Base-by-base conservation (phyloP, 2,888 invertebrate species). In the Peribatodes rhomboidaria region DNA sequence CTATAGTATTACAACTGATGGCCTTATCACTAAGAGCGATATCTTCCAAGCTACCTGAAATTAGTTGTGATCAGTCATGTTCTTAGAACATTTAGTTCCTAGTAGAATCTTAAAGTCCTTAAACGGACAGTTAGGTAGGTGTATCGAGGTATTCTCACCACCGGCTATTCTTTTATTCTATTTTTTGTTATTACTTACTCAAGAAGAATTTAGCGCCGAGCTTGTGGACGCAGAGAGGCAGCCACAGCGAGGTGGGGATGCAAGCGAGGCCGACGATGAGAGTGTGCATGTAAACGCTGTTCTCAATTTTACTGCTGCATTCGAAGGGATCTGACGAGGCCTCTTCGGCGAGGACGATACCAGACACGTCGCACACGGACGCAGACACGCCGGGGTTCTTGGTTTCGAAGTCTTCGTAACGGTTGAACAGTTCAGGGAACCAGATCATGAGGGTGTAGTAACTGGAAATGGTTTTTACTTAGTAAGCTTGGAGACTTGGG, bases 371-470 rank as follows among this genome's bases (percentile, higher is more conserved):
- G 83, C 97, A 97, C 8, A 97, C 96, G 0, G 96, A 96, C 0
- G 96, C 96, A 0, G 94, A 93, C 54, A 94, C 92, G 69, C 95
- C 95, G 0, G 96, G 96, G 93, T 96, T 93, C 1, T 89, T 83
- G 27, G 87, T 82, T 80, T 97, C 97, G 83, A 95, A 97, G 76
- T 96, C 95, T 79, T 97, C 96, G 86, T 97, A 97, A 58, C 98
- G 96, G 86, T 95, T 95, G 90, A 98, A 98, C 76, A 98, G 88
- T 86, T 98, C 98, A 13, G 98, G 98, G 89, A 98, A 98, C 98
- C 98, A 98, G 84, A 98, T 95, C 97, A 97, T 98, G 46, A 98
- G 90, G 8, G 98, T 98, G 86, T 98, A 98, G 89, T 98, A 98
- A 81, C 98, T 98, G 90, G n/a, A 79, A 77, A 18, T 18, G 10